Percentiles rank a stretch among this genome's conserved stretches.
These are phyloP conservation scores for Drosophila seclusa DNA, from an alignment of 2,888 invertebrate species.

Conservation along the genomic window DNA sequence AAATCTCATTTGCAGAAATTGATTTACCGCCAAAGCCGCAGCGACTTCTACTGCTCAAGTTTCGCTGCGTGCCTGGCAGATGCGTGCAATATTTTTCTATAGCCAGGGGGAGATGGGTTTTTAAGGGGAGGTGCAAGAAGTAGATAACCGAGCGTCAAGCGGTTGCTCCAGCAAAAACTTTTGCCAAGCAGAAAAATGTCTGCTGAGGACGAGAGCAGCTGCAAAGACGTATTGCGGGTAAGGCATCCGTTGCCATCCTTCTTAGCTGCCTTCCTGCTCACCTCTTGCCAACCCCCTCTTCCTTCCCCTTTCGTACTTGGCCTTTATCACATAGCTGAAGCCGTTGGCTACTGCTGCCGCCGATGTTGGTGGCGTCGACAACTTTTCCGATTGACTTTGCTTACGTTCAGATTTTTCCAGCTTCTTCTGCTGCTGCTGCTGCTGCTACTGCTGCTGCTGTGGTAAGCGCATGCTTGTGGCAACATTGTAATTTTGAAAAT, in stretches of 20 bases:
- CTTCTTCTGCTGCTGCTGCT: slow-evolving; percentile 28
- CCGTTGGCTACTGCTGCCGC: slow-evolving; percentile 22
- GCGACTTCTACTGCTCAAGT: slow-evolving; percentile 44
- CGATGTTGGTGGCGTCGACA: slow-evolving; percentile 56
- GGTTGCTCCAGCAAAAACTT: slow-evolving; percentile 73
- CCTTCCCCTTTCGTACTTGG: slow-evolving; percentile 24
- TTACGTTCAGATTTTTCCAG: slow-evolving; percentile 81
- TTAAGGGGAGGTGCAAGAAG: slow-evolving; percentile 9
- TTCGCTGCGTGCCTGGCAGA: slow-evolving; percentile 52
- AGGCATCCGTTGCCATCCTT: slow-evolving; percentile 51
- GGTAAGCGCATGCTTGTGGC: slow-evolving; percentile 74
- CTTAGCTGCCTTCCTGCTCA: slow-evolving; percentile 7
- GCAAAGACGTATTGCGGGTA: slow-evolving; percentile 50
- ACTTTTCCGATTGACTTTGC: slow-evolving; percentile 83
- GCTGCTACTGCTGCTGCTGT: slow-evolving; percentile 41
- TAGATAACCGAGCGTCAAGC: slow-evolving; percentile 72
- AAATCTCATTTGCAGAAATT: slow-evolving; percentile 84
- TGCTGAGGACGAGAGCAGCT: slow-evolving; percentile 61
- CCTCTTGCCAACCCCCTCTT: neutral
- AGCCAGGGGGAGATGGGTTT: slow-evolving; percentile 3
- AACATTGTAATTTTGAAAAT: slow-evolving; percentile 83
- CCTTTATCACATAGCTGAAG: slow-evolving; percentile 57
- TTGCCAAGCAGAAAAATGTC: slow-evolving; percentile 72
- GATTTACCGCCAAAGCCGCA: slow-evolving; percentile 83
- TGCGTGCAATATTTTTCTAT: slow-evolving; percentile 75